Evolutionary conservation across 2,888 invertebrate genomes (phyloP).

Genomic region (Melanargia galathea): DNA sequence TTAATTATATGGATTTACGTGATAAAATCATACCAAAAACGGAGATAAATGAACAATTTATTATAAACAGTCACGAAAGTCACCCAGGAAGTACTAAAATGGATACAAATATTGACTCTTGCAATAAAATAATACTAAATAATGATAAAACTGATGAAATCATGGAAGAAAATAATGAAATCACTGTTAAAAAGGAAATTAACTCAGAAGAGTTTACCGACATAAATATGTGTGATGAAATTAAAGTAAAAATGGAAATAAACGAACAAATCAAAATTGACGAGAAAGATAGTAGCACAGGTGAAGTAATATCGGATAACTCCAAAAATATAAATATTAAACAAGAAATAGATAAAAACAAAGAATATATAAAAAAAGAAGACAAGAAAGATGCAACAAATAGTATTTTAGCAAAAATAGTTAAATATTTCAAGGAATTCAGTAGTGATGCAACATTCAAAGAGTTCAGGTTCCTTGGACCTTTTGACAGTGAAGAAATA

Average conservation of each 20-base stretch:
- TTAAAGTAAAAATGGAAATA: constrained; percentile 19
- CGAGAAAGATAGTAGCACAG: not conserved
- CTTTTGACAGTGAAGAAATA: constrained; percentile 49
- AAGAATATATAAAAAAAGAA: not conserved
- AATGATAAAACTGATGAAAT: not conserved
- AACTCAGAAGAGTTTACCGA: not conserved
- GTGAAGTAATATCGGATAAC: not conserved
- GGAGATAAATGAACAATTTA: not conserved
- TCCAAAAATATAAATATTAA: not conserved
- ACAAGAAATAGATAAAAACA: not conserved
- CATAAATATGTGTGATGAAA: constrained; percentile 5
- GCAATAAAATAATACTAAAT: not conserved
- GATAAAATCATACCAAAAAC: not conserved
- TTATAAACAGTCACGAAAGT: not conserved
- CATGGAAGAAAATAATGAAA: not conserved
- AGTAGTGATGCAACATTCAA: constrained; percentile 41
- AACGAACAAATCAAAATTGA: not conserved
- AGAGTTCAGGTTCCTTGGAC: constrained; percentile 59
- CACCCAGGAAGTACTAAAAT: not conserved
- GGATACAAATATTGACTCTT: not conserved
- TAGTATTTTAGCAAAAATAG: constrained; percentile 42
- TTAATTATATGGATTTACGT: not conserved
- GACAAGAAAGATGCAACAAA: not conserved
- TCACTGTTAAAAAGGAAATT: not conserved
- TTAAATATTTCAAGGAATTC: constrained; percentile 55